Conservation (phyloP, 2,888 invertebrate genomes). For the Oeneis ivallda region DNA sequence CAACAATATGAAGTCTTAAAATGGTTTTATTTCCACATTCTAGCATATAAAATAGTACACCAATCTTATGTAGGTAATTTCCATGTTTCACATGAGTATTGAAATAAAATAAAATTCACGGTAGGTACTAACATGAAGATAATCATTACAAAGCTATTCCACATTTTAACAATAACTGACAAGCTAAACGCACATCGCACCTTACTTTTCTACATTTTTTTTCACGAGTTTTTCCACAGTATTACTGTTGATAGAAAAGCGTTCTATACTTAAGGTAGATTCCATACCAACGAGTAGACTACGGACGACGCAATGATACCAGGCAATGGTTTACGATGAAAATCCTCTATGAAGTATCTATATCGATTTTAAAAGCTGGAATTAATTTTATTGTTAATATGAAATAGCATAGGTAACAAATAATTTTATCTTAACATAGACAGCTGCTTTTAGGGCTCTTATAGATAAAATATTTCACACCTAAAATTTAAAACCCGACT, state of each 20-base stretch:
- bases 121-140: background rate
- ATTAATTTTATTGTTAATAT: background rate
- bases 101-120: conserved; percentile 27
- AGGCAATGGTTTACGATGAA: background rate
- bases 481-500: background rate
- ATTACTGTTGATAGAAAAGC: too few species aligned
- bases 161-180: background rate
- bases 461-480: background rate
- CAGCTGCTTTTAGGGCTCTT: background rate
- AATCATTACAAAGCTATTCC: conserved; percentile 1
- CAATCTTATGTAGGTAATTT: conserved; percentile 52
- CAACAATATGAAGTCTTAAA: conserved; percentile 19
- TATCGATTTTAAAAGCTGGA: background rate
- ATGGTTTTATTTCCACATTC: conserved; percentile 46
- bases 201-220: too few species aligned
- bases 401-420: background rate
- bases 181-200: too few species aligned
- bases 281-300: too few species aligned
- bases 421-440: background rate
- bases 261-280: too few species aligned
- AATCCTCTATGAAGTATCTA: too few species aligned
- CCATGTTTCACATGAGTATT: conserved; percentile 68
- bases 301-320: too few species aligned
- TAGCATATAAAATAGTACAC: conserved; percentile 56
- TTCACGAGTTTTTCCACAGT: too few species aligned